Conservation (phyloP, 2,113 vertebrate genomes). For the Oreochromis aureus region DNA sequence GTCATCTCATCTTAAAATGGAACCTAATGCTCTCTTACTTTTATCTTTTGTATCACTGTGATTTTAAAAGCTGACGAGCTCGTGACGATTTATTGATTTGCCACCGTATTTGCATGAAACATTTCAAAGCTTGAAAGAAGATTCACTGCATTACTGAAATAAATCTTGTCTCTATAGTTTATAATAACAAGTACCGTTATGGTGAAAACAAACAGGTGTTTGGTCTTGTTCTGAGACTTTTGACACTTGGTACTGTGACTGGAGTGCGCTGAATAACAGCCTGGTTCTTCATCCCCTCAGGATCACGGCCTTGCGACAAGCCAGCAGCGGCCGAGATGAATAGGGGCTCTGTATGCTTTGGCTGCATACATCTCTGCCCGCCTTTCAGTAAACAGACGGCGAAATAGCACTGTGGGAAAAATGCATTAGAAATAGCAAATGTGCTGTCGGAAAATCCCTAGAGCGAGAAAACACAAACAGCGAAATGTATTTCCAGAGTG, state of each 20-base stretch:
- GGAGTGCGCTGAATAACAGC: neutral
- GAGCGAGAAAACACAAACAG: neutral
- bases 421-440: slow-evolving; percentile 16
- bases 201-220: slow-evolving; percentile 19
- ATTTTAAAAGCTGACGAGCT: neutral
- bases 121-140: neutral
- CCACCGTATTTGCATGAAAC: neutral
- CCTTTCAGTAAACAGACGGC: slow-evolving; percentile 45
- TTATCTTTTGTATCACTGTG: neutral
- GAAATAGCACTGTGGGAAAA: slow-evolving; percentile 42
- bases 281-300: slow-evolving; percentile 18
- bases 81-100: neutral
- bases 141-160: neutral
- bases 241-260: neutral
- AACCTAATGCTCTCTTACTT: neutral
- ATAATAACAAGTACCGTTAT: neutral
- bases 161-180: neutral
- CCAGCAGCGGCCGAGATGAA: slow-evolving; percentile 55
- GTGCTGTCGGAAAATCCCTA: neutral
- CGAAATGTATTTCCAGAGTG: neutral
- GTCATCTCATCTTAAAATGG: neutral
- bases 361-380: slow-evolving; percentile 16
- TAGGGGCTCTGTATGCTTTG: slow-evolving; percentile 54
- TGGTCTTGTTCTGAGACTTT: neutral
- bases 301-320: slow-evolving; percentile 28